A percentile compares a stretch with the other conserved stretches of the same genome.
Evolutionary conservation across 2,797 vertebrate species (phyloP).

Genomic region (Cercopithecus mitis): DNA sequence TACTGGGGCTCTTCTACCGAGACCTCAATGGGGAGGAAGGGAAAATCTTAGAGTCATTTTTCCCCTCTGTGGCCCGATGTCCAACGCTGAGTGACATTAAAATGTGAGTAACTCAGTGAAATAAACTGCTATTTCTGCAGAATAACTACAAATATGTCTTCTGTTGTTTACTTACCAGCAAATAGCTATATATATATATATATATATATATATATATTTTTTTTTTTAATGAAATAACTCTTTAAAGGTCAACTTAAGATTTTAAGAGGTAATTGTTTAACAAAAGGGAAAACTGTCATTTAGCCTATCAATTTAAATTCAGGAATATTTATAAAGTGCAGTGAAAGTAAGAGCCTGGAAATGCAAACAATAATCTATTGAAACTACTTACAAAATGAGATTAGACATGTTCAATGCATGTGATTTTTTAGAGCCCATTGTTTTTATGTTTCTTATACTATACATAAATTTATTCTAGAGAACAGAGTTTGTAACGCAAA

Average conservation of each 20-base stretch:
- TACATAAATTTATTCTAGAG: not conserved
- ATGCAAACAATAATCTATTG: not conserved
- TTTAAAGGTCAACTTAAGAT: not conserved
- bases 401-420: not conserved
- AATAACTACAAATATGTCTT: not conserved
- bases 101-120: not conserved
- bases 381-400: not conserved
- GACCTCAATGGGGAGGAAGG: not conserved
- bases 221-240: not conserved
- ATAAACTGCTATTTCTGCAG: not conserved
- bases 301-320: not conserved
- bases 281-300: not conserved
- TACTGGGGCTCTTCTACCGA: not conserved
- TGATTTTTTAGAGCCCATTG: not conserved
- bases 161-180: not conserved
- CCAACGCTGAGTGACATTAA: not conserved
- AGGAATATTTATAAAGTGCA: not conserved
- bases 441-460: not conserved
- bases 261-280: not conserved
- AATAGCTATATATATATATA: not conserved
- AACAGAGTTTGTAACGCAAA: not conserved
- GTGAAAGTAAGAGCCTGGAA: not conserved
- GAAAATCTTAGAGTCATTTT: not conserved
- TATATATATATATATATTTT: too few species aligned
- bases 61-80: too few species aligned